Percentiles rank a stretch among this genome's conserved stretches.
These are phyloP conservation scores for Labeo catla DNA, from an alignment of 2,113 vertebrate species.

Conservation along the genomic window DNA sequence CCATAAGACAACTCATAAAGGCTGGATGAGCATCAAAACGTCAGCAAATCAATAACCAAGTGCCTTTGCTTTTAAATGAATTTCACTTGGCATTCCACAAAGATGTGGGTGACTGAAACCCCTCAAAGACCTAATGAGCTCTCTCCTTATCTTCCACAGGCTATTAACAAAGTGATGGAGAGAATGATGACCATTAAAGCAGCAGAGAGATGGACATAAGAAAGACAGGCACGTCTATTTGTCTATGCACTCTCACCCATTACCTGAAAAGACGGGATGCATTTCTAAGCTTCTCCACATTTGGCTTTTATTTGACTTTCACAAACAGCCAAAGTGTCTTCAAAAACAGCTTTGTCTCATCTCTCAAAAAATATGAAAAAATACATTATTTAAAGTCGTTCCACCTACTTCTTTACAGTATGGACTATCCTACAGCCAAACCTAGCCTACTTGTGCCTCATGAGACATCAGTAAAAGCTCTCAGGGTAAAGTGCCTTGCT, in stretches of 20 bases:
- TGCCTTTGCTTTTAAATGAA: conserved; percentile 34
- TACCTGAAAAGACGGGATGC: not conserved
- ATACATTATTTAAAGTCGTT: not conserved
- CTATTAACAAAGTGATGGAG: conserved; percentile 38
- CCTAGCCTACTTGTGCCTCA: not conserved
- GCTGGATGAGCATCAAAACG: not conserved
- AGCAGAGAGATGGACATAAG: conserved; percentile 18
- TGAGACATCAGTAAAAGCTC: conserved; percentile 14
- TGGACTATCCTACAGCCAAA: conserved; percentile 18
- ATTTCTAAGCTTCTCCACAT: not conserved
- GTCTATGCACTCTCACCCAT: not conserved
- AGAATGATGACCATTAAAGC: conserved; percentile 30
- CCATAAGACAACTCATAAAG: conserved; percentile 13
- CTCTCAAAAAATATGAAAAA: not conserved
- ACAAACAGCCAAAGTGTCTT: not conserved
- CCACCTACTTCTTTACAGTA: not conserved
- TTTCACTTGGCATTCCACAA: conserved; percentile 32
- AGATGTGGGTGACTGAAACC: conserved; percentile 22
- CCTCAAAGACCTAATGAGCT: conserved; percentile 42
- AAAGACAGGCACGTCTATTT: conserved; percentile 16
- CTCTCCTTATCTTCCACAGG: conserved; percentile 30
- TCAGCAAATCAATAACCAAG: conserved; percentile 23
- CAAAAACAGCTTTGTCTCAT: not conserved
- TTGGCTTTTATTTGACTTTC: not conserved
- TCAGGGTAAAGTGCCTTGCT: not conserved